Base-by-base conservation (phyloP, 1,140 invertebrate genomes). In the Sitophilus oryzae region DNA sequence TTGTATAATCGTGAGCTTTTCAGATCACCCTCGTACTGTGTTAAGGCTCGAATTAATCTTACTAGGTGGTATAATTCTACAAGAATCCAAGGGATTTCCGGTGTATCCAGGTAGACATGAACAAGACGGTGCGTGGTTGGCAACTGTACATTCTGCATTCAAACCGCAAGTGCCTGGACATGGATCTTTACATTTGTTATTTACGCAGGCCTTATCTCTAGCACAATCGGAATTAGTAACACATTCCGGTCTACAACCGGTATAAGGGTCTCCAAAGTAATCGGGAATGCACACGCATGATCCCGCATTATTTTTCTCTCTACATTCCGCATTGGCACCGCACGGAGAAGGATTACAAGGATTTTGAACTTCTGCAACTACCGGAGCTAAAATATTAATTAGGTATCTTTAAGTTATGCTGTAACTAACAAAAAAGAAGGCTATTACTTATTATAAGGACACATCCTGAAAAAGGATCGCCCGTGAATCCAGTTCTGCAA, bases 321-420 rank as follows among this genome's bases (percentile, higher is more conserved):
- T 81, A 71, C 83, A 86, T 63, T 86, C 56, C 36, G 88, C 86
- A 73, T 91, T 91, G 1, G 82, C 77, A 36, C 88, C 88, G 68
- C 88, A 91, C 36, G 88, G 86, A 25, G 82, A 85, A 36, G 86
- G 85, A 61, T 79, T 76, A 64, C 86, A 89, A 48, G 88, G 83
- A 53, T 79, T 64, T 50, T 43, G 53, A 52, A 55, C 56, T 58
- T 63, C 61, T 53, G 69, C 64, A 21, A 63, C 51, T 21, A 65
- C 63, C 64, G 61, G 59, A 40, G 52, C 54, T 40, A 65, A 65
- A 60, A 60, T 65, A 66, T 52, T 51, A 36, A 53, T n/a, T n/a
- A n/a, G n/a, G n/a, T n/a, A n/a, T n/a, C n/a, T n/a, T n/a, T n/a
- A n/a, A n/a, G n/a, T n/a, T n/a, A n/a, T n/a, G n/a, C n/a, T n/a